Conservation (phyloP, 2,797 vertebrate genomes). For the Aselliscus stoliczkanus region DNA sequence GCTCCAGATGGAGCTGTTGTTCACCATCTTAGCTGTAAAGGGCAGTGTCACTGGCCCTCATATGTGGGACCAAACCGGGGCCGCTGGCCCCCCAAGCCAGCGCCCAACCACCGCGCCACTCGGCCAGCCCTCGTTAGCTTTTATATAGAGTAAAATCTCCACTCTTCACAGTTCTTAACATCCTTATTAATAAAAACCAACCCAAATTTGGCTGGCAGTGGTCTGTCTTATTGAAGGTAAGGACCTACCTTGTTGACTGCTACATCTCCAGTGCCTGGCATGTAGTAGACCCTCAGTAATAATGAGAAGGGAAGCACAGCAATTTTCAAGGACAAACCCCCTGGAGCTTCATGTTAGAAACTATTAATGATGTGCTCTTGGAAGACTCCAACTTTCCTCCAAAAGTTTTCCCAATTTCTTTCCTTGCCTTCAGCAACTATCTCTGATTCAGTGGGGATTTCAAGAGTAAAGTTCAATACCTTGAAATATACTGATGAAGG, state of each 20-base stretch:
- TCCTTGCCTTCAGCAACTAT: background rate
- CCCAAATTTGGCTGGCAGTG: background rate
- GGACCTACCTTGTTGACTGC: background rate
- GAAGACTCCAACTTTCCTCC: constrained; percentile 6
- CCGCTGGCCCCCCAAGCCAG: too few species aligned
- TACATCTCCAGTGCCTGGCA: background rate
- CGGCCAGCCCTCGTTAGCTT: background rate
- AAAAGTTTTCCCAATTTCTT: background rate
- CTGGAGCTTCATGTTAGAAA: background rate
- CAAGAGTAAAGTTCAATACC: background rate
- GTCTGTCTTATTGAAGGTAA: background rate
- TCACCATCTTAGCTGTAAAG: too few species aligned
- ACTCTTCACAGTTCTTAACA: background rate
- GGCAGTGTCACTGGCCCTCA: too few species aligned
- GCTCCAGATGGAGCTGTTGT: too few species aligned
- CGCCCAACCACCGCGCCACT: too few species aligned
- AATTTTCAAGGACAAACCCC: background rate
- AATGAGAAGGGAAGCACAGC: background rate
- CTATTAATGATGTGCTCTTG: background rate
- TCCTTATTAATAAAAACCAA: background rate
- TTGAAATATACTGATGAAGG: background rate
- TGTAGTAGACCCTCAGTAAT: background rate
- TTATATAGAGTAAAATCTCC: background rate
- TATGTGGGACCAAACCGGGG: too few species aligned
- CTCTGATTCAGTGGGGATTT: constrained; percentile 9